Conservation (phyloP, 2,113 vertebrate species). For the Antechinus flavipes region DNA sequence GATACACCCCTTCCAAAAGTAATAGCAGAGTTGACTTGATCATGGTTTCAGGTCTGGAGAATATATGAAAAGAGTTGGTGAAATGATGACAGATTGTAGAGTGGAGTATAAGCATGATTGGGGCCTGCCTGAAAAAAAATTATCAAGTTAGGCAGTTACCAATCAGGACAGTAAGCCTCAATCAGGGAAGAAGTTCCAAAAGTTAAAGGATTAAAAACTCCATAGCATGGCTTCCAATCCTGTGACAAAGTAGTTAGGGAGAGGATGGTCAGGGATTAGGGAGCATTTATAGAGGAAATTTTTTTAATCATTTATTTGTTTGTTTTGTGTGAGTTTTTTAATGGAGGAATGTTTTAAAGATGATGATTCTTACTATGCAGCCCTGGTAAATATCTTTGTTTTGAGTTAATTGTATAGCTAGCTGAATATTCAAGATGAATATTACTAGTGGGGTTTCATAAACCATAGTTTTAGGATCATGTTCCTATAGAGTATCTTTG, state of each 20-base stretch:
- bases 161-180: background rate
- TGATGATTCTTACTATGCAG: background rate
- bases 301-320: too few species aligned
- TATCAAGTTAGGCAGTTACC: background rate
- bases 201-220: background rate
- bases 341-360: background rate
- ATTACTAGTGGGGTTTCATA: background rate
- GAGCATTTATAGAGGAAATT: background rate
- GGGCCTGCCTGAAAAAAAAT: background rate
- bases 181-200: background rate
- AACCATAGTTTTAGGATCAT: background rate
- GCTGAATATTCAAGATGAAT: background rate
- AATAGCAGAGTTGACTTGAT: background rate
- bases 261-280: background rate
- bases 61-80: background rate
- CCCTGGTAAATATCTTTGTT: background rate
- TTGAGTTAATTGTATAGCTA: background rate
- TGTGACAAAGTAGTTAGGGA: background rate
- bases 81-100: background rate
- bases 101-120: background rate
- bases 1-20: background rate
- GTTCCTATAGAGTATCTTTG: background rate
- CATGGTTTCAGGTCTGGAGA: background rate
- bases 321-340: too few species aligned
- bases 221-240: background rate